Base-by-base conservation (phyloP, 2,113 vertebrate genomes). In the Alosa alosa region DNA sequence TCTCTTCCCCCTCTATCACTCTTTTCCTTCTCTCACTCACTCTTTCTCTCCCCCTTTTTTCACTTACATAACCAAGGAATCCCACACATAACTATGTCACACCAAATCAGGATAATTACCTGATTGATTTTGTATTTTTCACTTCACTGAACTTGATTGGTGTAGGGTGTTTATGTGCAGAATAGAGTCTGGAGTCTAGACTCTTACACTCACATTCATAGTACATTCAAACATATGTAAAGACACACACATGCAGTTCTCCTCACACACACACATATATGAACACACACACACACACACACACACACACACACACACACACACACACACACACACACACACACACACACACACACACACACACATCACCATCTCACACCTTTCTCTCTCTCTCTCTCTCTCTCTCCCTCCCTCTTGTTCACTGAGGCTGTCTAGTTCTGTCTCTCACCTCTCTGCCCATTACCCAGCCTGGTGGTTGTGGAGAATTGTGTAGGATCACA, bases 41-140 rank as follows among this genome's bases (percentile, higher is more conserved):
- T 68, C 45, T 55, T 13, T 46, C 44, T 20, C 25, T 64, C 82
- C 64, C 49, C 6, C 7, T 1, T 15, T 78, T 78, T 75, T 45
- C 82, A 22, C n/a, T 50, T 18, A 2, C 57, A 87, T 85, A 82
- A 91, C 68, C 68, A 81, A 49, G 50, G 86, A 90, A 81, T 86
- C 90, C 83, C 84, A 88, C 85, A 88, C 11, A 88, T 93, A 85
- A 92, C 92, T 91, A 86, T 92, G 93, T 92, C 91, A 91, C 90
- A 88, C 83, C 88, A 91, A 91, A 95, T 94, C 91, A 90, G 91
- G 91, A 92, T 94, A 94, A 94, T 93, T 95, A 93, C 92, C 89
- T 89, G 91, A 94, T 93, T 94, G 93, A 94, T 94, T 94, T 92
- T 90, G 50, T 68, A 60, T 84, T 85, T 81, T 91, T 87, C 91